Percentiles rank a stretch among this genome's conserved stretches.
These are phyloP conservation scores for Florisuga fusca DNA, from an alignment of 2,797 vertebrate species.

Conservation along the genomic window DNA sequence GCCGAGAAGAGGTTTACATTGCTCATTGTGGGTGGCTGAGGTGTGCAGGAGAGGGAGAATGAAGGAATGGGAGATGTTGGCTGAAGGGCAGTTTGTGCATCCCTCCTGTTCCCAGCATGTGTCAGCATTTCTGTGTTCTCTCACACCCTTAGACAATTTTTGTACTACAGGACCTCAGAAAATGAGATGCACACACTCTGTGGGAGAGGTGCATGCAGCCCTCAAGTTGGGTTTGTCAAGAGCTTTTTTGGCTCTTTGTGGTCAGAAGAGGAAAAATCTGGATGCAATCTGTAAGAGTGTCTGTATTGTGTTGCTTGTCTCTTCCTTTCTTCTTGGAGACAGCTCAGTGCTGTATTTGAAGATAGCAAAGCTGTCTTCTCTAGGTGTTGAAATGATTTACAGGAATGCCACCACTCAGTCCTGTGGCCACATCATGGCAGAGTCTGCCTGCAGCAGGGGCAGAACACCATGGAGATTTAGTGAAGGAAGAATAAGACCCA, in stretches of 20 bases:
- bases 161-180: not conserved
- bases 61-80: not conserved
- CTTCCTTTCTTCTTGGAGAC: not conserved
- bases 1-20: not conserved
- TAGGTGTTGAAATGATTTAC: not conserved
- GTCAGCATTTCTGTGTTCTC: not conserved
- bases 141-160: not conserved
- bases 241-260: not conserved
- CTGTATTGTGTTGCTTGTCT: not conserved
- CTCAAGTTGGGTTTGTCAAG: not conserved
- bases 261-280: not conserved
- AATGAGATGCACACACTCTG: not conserved
- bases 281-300: fast-evolving
- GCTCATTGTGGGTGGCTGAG: not conserved
- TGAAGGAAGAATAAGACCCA: not conserved
- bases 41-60: fast-evolving
- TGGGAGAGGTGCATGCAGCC: not conserved
- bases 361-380: not conserved
- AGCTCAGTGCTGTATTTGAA: not conserved
- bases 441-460: not conserved
- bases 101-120: no score
- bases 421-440: fast-evolving
- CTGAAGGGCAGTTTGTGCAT: not conserved
- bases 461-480: not conserved
- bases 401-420: not conserved